These are phyloP conservation scores for Epistrophella euchroma DNA, from an alignment of 2,888 invertebrate species.

Conservation along the genomic window DNA sequence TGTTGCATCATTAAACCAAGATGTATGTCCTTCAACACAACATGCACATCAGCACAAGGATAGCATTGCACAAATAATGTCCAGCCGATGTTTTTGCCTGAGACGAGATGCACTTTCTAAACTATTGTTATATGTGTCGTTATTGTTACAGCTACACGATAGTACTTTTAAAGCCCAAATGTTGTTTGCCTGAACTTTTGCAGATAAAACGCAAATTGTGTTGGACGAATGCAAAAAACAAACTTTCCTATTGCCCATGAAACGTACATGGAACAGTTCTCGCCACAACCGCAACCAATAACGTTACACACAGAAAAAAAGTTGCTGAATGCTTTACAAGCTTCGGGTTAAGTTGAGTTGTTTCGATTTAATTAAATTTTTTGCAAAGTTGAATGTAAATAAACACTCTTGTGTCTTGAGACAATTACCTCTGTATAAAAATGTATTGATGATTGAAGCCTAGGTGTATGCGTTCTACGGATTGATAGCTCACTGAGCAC, in stretches of 20 bases:
- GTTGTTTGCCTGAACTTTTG: slow-evolving; percentile 38
- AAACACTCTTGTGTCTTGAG: slow-evolving; percentile 41
- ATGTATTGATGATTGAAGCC: not conserved
- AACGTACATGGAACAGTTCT: slow-evolving; percentile 9
- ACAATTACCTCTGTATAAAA: slow-evolving; percentile 38
- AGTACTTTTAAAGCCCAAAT: not conserved
- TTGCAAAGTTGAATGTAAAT: slow-evolving; percentile 15
- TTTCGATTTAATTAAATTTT: slow-evolving; percentile 42
- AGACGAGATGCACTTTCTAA: slow-evolving; percentile 26
- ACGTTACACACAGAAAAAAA: not conserved
- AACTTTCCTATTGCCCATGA: no score
- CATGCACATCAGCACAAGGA: not conserved
- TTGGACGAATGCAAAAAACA: slow-evolving; percentile 15
- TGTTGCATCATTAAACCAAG: slow-evolving; percentile 46
- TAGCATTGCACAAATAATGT: not conserved
- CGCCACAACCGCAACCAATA: slow-evolving; percentile 21
- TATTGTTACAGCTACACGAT: not conserved
- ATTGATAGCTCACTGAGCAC: slow-evolving; percentile 63
- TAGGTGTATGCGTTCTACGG: not conserved
- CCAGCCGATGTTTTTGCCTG: not conserved
- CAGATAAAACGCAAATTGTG: slow-evolving; percentile 63
- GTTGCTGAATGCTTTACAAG: slow-evolving; percentile 5
- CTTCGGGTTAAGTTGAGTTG: slow-evolving; percentile 1
- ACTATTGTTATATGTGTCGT: slow-evolving; percentile 35
- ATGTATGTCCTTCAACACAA: slow-evolving; percentile 9